Conservation (phyloP, 1,140 invertebrate genomes). For the Tigriopus japonicus region DNA sequence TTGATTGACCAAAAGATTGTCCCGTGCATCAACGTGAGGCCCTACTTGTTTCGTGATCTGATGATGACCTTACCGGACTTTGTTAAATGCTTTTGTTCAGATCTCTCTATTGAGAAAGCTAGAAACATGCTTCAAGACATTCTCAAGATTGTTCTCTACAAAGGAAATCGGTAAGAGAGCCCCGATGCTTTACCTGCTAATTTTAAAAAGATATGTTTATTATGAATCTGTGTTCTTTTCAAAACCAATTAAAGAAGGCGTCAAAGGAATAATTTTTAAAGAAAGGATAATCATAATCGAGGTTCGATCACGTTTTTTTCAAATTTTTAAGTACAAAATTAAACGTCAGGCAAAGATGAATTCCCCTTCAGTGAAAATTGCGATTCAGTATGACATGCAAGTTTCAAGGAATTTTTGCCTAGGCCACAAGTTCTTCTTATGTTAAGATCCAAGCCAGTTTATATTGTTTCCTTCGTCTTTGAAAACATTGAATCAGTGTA, state of each 20-base stretch:
- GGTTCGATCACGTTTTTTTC: too few species aligned
- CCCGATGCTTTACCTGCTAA: conserved; percentile 20
- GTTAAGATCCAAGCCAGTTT: too few species aligned
- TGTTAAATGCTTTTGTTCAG: conserved; percentile 54
- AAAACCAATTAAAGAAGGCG: background rate
- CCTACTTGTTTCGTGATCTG: conserved; percentile 52
- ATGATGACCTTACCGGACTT: conserved; percentile 62
- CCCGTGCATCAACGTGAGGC: conserved; percentile 65
- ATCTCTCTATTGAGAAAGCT: conserved; percentile 45
- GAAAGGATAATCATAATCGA: too few species aligned
- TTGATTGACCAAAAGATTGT: conserved; percentile 52
- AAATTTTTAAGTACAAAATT: too few species aligned
- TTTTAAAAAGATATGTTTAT: background rate
- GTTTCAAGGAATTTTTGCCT: background rate
- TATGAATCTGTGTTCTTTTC: background rate
- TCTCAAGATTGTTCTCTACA: conserved; percentile 50
- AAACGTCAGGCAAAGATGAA: too few species aligned
- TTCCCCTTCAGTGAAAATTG: too few species aligned
- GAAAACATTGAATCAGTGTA: too few species aligned
- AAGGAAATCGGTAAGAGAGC: conserved; percentile 55
- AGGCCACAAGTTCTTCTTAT: too few species aligned
- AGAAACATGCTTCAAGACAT: conserved; percentile 52
- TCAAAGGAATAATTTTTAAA: background rate
- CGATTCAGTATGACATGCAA: too few species aligned
- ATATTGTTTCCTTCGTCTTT: too few species aligned